Evolutionary conservation across 2,113 vertebrate species (phyloP).

Genomic region (Phasianus colchicus): DNA sequence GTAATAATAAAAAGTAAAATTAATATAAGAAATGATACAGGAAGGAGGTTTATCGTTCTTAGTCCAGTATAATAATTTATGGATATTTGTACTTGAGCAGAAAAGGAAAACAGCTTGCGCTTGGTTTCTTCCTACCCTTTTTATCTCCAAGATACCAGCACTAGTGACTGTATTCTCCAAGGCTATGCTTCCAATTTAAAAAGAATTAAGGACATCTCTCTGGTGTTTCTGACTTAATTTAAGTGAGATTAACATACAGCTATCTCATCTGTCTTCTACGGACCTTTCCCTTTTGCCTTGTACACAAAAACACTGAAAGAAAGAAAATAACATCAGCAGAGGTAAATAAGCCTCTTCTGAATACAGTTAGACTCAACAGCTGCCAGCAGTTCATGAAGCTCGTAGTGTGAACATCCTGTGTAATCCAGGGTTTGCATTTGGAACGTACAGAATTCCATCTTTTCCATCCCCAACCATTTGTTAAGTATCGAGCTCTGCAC

Average conservation of each 20-base stretch:
- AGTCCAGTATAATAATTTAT: background rate
- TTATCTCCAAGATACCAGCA: background rate
- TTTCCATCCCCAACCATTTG: background rate
- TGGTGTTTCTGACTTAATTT: conserved; percentile 79
- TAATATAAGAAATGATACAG: conserved; percentile 11
- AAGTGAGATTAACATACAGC: conserved; percentile 76
- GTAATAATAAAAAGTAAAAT: conserved; percentile 22
- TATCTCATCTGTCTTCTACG: conserved; percentile 44
- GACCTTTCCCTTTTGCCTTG: conserved; percentile 63
- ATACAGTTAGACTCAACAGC: conserved; percentile 46
- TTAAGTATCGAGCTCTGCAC: background rate
- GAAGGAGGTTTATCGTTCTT: background rate
- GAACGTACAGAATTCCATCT: background rate
- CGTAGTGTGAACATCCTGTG: background rate
- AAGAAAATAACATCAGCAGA: conserved; percentile 46
- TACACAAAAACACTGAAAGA: conserved; percentile 31
- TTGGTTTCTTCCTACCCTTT: conserved; percentile 14
- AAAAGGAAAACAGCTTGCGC: conserved; percentile 35
- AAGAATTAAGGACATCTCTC: conserved; percentile 76
- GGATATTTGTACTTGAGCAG: conserved; percentile 26
- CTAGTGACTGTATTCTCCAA: conserved; percentile 69
- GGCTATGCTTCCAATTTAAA: conserved; percentile 77
- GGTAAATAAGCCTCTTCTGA: conserved; percentile 69
- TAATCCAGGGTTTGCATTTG: background rate
- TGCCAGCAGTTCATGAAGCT: conserved; percentile 62